Base-by-base conservation (phyloP, 2,888 invertebrate species). In the Aleiodes alternator region DNA sequence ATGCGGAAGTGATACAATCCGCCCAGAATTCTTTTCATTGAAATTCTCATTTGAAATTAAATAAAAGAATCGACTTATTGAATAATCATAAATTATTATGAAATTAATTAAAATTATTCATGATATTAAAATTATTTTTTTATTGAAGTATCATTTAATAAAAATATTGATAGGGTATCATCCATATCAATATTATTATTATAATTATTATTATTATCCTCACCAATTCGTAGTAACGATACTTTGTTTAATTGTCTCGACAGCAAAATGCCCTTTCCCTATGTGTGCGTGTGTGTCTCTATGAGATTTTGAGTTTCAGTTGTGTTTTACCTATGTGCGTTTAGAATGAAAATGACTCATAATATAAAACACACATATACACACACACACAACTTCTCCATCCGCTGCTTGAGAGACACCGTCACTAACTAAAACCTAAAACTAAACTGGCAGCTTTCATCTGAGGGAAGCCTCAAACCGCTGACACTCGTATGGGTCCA, bases 361-460 rank as follows among this genome's bases (percentile, higher is more conserved):
- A 68, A 71, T 56, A 75, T 72, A 50, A 48, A 64, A 73, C 29
- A 12, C 38, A 43, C 69, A 71, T 29, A 43, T 57, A 71, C 71
- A 43, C 69, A 71, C 38, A 43, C 66, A 71, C 71, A 56, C 56
- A 29, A 23, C 59, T 70, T 51, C 80, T 80, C 82, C 82, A 82
- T 80, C 84, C 81, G 81, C 81, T 43, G 12, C 61, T 82, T 78
- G 82, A 85, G 84, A 84, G 84, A 85, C 82, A 85, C 85, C 84
- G 85, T 84, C 84, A 82, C 82, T 82, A 83, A 84, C 85, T 84
- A 80, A 78, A 80, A 69, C 74, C 75, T 76, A 78, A 64, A 76
- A 76, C 77, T 77, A 77, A 78, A 80, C 75, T 75, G 75, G 55
- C 57, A 31, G 14, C 64, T 64, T 43, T 75, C 69, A 14, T 68